Percentiles rank a stretch among this genome's conserved stretches.
These are phyloP conservation scores for Crotalus horridus DNA, from an alignment of 2,113 vertebrate species.

Conservation along the genomic window DNA sequence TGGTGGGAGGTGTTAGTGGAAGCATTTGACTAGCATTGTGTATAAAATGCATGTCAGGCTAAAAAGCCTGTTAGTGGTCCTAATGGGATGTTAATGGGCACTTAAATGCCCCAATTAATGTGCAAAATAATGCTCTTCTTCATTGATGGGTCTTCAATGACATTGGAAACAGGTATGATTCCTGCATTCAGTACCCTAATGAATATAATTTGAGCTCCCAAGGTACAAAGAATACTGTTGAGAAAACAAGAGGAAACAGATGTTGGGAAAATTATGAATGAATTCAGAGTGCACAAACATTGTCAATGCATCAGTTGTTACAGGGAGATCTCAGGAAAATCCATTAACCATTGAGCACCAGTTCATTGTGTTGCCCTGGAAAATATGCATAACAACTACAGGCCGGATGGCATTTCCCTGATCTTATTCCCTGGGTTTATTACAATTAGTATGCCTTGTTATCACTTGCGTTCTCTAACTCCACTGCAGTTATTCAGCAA, in stretches of 20 bases:
- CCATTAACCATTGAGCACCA: constrained; percentile 55
- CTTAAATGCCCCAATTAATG: constrained; percentile 29
- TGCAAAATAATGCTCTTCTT: constrained; percentile 41
- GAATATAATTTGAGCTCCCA: constrained; percentile 35
- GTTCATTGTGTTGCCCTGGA: constrained; percentile 61
- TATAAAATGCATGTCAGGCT: constrained; percentile 5
- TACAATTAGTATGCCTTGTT: constrained; percentile 44
- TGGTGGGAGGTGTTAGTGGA: not conserved
- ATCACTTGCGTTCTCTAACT: constrained; percentile 1
- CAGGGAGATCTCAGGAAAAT: constrained; percentile 68
- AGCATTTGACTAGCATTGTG: constrained; percentile 21
- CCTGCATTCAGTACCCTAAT: constrained; percentile 56
- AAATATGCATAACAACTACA: constrained; percentile 45
- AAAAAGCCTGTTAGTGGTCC: constrained; percentile 26
- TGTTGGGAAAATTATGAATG: constrained; percentile 71
- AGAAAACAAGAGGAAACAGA: constrained; percentile 77
- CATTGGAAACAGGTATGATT: constrained; percentile 47
- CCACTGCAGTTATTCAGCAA: not conserved
- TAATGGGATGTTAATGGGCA: constrained; percentile 35
- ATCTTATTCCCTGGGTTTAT: not conserved
- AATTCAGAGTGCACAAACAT: constrained; percentile 47
- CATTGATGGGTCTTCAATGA: constrained; percentile 46
- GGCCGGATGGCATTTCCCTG: not conserved
- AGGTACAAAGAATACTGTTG: constrained; percentile 38
- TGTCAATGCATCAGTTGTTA: constrained; percentile 48